Conservation (phyloP, 2,888 invertebrate species). For the Aquatica leii region DNA sequence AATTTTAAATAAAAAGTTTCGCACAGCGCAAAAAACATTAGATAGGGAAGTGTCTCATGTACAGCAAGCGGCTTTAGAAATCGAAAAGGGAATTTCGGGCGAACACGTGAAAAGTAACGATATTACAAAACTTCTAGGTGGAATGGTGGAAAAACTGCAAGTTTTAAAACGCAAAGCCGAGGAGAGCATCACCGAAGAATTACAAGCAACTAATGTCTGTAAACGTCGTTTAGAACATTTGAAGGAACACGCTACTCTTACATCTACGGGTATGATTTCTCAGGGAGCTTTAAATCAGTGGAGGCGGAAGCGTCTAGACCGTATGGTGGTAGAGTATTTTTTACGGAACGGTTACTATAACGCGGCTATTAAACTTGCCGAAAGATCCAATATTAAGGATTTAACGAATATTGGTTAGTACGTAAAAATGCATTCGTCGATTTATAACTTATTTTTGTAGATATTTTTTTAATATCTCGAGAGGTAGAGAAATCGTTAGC, state of each 20-base stretch:
- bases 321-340: slow-evolving; percentile 97
- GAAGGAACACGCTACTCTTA: slow-evolving; percentile 73
- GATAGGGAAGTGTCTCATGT: slow-evolving; percentile 94
- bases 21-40: slow-evolving; percentile 91
- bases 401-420: slow-evolving; percentile 86
- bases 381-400: slow-evolving; percentile 80
- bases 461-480: slow-evolving; percentile 82
- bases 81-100: slow-evolving; percentile 77
- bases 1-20: slow-evolving; percentile 95
- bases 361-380: slow-evolving; percentile 88
- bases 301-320: slow-evolving; percentile 87
- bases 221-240: slow-evolving; percentile 93
- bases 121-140: slow-evolving; percentile 82
- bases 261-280: slow-evolving; percentile 55
- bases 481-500: slow-evolving; percentile 88
- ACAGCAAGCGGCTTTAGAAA: slow-evolving; percentile 77
- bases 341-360: slow-evolving; percentile 95
- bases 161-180: slow-evolving; percentile 94
- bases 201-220: slow-evolving; percentile 89
- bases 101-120: slow-evolving; percentile 70
- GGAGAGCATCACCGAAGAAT: slow-evolving; percentile 91
- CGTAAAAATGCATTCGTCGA: background rate
- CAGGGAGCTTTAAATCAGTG: slow-evolving; percentile 76
- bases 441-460: slow-evolving; percentile 59
- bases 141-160: slow-evolving; percentile 87